Conservation (phyloP, 2,888 invertebrate genomes). For the Protonemura montana region DNA sequence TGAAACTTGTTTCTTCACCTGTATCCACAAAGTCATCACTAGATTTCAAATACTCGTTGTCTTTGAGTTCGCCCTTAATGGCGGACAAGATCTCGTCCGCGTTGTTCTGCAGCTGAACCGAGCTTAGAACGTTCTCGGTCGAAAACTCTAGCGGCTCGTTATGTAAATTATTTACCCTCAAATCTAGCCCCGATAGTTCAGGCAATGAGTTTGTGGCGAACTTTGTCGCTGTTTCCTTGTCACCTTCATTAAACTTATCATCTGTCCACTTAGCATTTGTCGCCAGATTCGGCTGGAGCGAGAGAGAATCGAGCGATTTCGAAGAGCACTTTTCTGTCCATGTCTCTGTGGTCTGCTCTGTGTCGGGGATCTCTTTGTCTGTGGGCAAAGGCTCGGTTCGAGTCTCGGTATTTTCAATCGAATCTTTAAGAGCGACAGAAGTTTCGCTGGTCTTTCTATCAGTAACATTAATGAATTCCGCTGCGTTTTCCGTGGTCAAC, state of each 20-base stretch:
- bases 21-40: background rate
- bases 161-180: background rate
- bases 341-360: background rate
- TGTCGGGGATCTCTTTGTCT: too few relatives aligned
- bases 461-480: too few relatives aligned
- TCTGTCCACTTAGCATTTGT: background rate
- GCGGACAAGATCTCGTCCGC: background rate
- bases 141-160: background rate
- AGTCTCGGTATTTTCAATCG: too few relatives aligned
- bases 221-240: background rate
- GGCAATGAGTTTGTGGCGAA: background rate
- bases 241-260: background rate
- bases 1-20: background rate
- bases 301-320: background rate
- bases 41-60: background rate
- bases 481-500: too few relatives aligned
- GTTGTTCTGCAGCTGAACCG: background rate
- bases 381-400: too few relatives aligned
- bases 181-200: background rate
- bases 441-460: too few relatives aligned
- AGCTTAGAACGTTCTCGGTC: background rate
- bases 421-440: too few relatives aligned
- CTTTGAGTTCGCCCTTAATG: background rate
- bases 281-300: background rate
- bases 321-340: background rate